These are phyloP conservation scores for Acrocera orbiculus DNA, from an alignment of 2,888 invertebrate species.

Conservation along the genomic window DNA sequence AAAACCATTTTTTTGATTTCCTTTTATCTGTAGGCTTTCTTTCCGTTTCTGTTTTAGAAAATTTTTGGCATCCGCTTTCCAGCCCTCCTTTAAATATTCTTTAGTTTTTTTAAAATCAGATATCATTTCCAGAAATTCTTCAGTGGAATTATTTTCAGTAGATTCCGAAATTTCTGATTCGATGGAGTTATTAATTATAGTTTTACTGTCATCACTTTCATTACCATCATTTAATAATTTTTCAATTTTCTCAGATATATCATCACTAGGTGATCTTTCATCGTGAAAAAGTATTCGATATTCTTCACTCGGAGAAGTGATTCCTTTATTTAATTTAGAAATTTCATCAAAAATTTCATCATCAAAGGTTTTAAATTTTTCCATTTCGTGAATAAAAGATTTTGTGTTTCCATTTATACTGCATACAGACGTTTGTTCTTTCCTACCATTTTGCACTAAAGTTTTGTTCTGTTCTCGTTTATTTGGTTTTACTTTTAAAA, in stretches of 20 bases:
- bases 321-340: conserved; percentile 16
- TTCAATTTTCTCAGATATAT: conserved; percentile 28
- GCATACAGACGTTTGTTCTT: no score
- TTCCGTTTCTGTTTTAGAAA: conserved; percentile 27
- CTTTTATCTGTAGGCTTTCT: no score
- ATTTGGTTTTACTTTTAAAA: background rate
- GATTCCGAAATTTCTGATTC: conserved; percentile 1
- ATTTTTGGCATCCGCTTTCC: conserved; percentile 26
- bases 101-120: conserved; percentile 26
- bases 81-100: conserved; percentile 27
- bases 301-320: conserved; percentile 25
- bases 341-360: conserved; percentile 27
- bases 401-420: no score
- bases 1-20: no score
- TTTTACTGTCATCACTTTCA: no score
- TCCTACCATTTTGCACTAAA: conserved; percentile 6
- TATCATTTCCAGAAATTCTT: no score
- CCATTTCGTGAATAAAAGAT: no score
- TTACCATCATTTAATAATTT: conserved; percentile 17
- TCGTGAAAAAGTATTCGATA: conserved; percentile 27
- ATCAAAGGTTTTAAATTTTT: no score
- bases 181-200: no score
- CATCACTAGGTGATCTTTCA: conserved; percentile 28
- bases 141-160: no score
- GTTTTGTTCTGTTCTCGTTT: background rate